Evolutionary conservation across 2,113 vertebrate genomes (phyloP).

Genomic region (Manacus vitellinus): DNA sequence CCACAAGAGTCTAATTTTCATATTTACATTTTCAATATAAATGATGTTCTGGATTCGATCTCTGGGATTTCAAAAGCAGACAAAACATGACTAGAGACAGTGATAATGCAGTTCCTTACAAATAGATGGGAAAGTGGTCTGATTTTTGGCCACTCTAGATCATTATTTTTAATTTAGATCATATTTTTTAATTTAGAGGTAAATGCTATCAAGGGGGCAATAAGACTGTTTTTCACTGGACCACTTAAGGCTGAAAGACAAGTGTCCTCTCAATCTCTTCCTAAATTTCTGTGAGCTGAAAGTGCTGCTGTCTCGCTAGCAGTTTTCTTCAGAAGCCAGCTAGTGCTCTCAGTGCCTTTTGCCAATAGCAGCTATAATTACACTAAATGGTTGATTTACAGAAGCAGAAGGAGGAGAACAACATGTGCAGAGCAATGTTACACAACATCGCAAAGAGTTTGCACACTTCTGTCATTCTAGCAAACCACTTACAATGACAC

Average conservation of each 20-base stretch:
- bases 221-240: neutral
- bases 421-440: conserved; percentile 7
- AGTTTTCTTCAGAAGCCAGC: neutral
- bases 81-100: neutral
- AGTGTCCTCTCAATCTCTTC: neutral
- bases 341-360: neutral
- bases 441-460: conserved; percentile 3
- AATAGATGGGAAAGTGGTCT: neutral
- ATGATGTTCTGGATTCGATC: neutral
- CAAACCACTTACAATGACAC: neutral
- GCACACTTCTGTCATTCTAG: conserved; percentile 8
- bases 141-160: neutral
- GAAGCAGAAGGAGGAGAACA: conserved; percentile 39
- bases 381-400: conserved; percentile 32
- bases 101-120: neutral
- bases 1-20: neutral
- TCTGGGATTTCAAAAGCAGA: neutral
- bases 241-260: neutral
- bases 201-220: neutral
- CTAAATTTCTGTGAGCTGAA: neutral
- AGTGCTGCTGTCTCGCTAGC: neutral
- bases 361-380: conserved; percentile 37
- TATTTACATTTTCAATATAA: neutral
- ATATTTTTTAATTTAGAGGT: neutral
- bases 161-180: neutral